A percentile compares a stretch with the other conserved stretches of the same genome.
These are phyloP conservation scores for Myotis yumanensis DNA, from an alignment of 2,113 vertebrate genomes.

Conservation along the genomic window DNA sequence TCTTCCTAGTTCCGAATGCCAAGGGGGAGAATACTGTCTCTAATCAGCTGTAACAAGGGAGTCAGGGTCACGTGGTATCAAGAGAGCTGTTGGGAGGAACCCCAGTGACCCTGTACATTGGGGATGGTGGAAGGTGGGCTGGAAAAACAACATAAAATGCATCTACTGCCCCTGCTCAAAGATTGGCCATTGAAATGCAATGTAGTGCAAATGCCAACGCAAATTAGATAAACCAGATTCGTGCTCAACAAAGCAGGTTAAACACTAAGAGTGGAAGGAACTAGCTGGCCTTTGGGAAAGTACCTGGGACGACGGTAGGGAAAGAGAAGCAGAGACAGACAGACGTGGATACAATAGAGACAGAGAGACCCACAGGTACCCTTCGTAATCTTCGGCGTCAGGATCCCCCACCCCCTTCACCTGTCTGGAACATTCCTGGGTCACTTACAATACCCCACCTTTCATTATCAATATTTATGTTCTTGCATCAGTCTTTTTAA, in stretches of 20 bases:
- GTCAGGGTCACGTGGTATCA: background rate
- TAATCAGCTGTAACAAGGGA: background rate
- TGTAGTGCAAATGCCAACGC: background rate
- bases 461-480: background rate
- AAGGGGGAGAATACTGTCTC: background rate
- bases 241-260: background rate
- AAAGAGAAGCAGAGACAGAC: background rate
- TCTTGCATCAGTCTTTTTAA: background rate
- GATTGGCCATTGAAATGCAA: background rate
- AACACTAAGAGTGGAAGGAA: background rate
- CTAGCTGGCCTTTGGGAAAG: background rate
- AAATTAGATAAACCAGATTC: background rate
- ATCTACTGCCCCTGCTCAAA: background rate
- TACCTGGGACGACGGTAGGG: background rate
- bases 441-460: background rate
- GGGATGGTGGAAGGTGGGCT: background rate
- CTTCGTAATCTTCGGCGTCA: background rate
- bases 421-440: background rate
- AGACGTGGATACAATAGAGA: background rate
- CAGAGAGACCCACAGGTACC: background rate
- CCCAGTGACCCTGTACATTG: fast-evolving
- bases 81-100: background rate
- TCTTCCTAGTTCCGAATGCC: background rate
- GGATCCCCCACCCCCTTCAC: background rate
- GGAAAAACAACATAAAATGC: background rate